These are phyloP conservation scores for Eilema sororculum DNA, from an alignment of 2,888 invertebrate genomes.

Conservation along the genomic window DNA sequence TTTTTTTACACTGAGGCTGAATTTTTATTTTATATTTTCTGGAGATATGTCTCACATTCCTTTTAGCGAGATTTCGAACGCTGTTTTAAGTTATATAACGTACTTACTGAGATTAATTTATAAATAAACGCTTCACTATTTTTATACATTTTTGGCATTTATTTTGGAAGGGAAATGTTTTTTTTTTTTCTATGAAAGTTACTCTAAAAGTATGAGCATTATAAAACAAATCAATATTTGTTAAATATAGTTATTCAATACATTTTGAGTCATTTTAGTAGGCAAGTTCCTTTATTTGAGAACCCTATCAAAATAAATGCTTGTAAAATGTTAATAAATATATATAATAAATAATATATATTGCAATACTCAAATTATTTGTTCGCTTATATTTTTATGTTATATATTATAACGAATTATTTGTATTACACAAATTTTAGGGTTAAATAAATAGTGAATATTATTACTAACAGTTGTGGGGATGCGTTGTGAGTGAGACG, in stretches of 20 bases:
- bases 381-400: constrained; percentile 43
- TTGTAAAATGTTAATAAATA: constrained; percentile 25
- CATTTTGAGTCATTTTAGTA: too few species aligned
- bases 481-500: constrained; percentile 21
- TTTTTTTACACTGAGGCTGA: not conserved
- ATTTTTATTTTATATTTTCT: constrained; percentile 1
- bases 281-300: not conserved
- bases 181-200: too few species aligned
- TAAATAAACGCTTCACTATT: constrained; percentile 24
- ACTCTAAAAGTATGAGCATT: not conserved
- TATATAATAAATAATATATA: constrained; percentile 33
- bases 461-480: constrained; percentile 39
- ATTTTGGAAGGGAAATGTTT: not conserved
- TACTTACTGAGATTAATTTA: constrained; percentile 65
- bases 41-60: constrained; percentile 56
- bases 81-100: constrained; percentile 54
- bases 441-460: constrained; percentile 42
- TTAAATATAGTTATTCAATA: too few species aligned
- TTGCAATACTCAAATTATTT: constrained; percentile 52
- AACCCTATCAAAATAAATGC: constrained; percentile 16
- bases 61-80: constrained; percentile 32
- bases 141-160: constrained; percentile 23
- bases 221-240: not conserved
- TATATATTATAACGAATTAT: constrained; percentile 34
- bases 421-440: constrained; percentile 37